Percentiles rank a stretch among this genome's conserved stretches.
These are phyloP conservation scores for Mystacides longicornis DNA, from an alignment of 2,888 invertebrate genomes.

Conservation along the genomic window DNA sequence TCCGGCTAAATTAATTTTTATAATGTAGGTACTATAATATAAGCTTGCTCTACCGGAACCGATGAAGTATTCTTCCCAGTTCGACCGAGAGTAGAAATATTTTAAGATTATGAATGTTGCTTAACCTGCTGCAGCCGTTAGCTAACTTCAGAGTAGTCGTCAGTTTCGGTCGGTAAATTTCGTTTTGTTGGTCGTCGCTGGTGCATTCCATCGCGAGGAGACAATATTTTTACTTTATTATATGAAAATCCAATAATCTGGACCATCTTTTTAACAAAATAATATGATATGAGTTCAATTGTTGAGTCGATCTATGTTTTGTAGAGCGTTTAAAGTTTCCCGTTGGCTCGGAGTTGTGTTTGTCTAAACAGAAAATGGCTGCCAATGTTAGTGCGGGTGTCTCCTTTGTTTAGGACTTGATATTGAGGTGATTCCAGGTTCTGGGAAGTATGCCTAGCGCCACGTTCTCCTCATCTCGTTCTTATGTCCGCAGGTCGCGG, in stretches of 20 bases:
- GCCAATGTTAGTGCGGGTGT: slow-evolving; percentile 69
- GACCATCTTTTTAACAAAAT: slow-evolving; percentile 4
- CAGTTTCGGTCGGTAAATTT: slow-evolving; percentile 22
- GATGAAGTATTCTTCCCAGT: not conserved
- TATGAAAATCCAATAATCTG: slow-evolving; percentile 10
- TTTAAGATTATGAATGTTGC: not conserved
- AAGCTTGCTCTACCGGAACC: too few relatives aligned
- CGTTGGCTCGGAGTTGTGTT: slow-evolving; percentile 28
- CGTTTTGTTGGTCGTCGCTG: slow-evolving; percentile 15
- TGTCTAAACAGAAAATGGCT: slow-evolving; percentile 71
- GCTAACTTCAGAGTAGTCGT: slow-evolving; percentile 17
- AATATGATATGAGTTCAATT: slow-evolving; percentile 13
- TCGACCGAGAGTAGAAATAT: not conserved
- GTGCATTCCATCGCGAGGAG: slow-evolving; percentile 18
- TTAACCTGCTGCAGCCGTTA: not conserved
- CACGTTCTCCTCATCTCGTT: slow-evolving; percentile 88
- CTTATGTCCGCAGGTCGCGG: slow-evolving; percentile 84
- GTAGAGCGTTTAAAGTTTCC: slow-evolving; percentile 17
- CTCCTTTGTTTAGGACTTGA: slow-evolving; percentile 72
- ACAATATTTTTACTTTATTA: slow-evolving; percentile 17
- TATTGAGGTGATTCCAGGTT: slow-evolving; percentile 48
- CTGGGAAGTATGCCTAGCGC: slow-evolving; percentile 85
- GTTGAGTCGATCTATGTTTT: slow-evolving; percentile 13
- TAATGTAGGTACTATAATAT: not conserved
- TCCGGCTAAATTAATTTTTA: too few relatives aligned